phyloP scores from a whole-genome alignment of 2,113 vertebrate species.

The Aplodontia rufa region DNA sequence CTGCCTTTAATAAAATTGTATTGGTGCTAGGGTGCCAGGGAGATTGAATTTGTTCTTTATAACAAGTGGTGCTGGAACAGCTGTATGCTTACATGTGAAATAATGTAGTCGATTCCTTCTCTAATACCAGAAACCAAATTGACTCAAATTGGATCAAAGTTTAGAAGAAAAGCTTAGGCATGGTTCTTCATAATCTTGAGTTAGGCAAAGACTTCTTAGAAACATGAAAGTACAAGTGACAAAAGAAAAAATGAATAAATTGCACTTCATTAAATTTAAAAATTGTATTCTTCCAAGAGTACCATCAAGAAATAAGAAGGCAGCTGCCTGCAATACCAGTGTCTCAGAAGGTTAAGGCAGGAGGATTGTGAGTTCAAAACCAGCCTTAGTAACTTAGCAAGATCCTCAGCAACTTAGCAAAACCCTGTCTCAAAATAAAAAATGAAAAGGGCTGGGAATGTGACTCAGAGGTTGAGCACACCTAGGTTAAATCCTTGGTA shows the following conservation, averaged over 20 bases:
- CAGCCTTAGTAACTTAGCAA: too few relatives aligned
- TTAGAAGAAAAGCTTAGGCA: neutral
- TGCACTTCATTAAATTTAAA: neutral
- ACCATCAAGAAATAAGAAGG: neutral
- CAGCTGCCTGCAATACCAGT: too few relatives aligned
- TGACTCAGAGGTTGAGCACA: too few relatives aligned
- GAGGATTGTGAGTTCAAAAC: too few relatives aligned
- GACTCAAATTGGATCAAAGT: neutral
- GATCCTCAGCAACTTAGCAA: too few relatives aligned
- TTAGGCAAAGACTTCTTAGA: neutral
- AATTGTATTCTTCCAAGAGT: neutral
- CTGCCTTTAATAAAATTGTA: neutral
- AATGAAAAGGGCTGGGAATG: too few relatives aligned
- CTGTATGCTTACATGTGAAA: neutral
- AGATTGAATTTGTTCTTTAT: neutral
- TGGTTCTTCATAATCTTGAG: neutral
- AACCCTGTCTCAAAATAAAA: too few relatives aligned
- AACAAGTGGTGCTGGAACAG: neutral
- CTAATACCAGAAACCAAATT: neutral
- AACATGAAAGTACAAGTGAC: neutral
- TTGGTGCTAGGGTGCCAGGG: neutral
- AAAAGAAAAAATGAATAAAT: neutral
- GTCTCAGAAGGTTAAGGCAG: too few relatives aligned
- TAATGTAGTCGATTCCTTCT: neutral
- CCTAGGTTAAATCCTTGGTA: too few relatives aligned